Base-by-base conservation (phyloP, 2,797 vertebrate species). In the Novumbra hubbsi region DNA sequence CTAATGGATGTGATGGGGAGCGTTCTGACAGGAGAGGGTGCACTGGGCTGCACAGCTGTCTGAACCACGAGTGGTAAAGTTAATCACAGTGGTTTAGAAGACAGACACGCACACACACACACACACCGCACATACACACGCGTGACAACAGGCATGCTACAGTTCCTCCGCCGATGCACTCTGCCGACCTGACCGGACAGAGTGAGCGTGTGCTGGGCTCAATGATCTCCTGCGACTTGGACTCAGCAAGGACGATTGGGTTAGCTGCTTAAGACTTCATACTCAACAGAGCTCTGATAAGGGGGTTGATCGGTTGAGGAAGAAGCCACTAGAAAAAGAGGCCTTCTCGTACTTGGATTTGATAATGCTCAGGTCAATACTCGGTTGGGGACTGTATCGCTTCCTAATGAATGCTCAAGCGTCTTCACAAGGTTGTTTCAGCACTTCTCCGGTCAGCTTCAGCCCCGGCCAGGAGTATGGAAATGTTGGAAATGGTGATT, bases 151-250 rank as follows among this genome's bases (percentile, higher is more conserved):
- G 34, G 8, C 34, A 38, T 73, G 7, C 71, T 72, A 8, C 49
- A 64, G 62, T 71, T 81, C 78, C 76, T 76, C 83, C 71, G 74
- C 48, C 0, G 7, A 76, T 69, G 49, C 60, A 73, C 74, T 69
- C 72, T 41, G 71, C 75, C 70, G 74, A 79, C 70, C 70, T 34
- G 21, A 57, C n/a, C n/a, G 73, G 76, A 52, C 21, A n/a, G 30
- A 45, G 19, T 48, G 34, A 38, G 34, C 24, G 14, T 41, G 38
- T 68, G 48, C 45, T 63, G 24, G 68, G 52, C 27, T n/a, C 19
- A 48, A 32, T 68, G 67, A 49, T 48, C 16, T 68, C 5, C 67
- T 16, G 27, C 49, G 24, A 4, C 12, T 27, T n/a, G 27, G 41
- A 45, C 67, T 70, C 1, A 15, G 80, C 71, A 0, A 32, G 17